A percentile compares a stretch with the other conserved stretches of the same genome.
These are phyloP conservation scores for Opisthograptis luteolata DNA, from an alignment of 2,888 invertebrate genomes.

Conservation along the genomic window DNA sequence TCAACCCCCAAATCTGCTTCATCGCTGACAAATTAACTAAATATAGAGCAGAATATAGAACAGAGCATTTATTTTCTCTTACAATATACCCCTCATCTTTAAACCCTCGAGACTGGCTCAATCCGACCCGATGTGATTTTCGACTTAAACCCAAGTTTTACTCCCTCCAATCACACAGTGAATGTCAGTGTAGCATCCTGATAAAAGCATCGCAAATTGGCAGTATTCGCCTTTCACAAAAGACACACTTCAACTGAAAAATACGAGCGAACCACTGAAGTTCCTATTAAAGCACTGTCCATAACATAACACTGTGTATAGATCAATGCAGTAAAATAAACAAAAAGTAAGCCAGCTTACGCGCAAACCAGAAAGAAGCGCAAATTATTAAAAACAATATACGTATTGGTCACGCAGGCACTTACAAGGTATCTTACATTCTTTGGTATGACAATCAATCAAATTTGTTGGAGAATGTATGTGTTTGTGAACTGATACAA, in stretches of 20 bases:
- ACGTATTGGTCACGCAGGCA: too few relatives aligned
- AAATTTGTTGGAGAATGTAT: too few relatives aligned
- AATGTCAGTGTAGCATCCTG: slow-evolving; percentile 4
- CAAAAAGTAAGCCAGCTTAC: too few relatives aligned
- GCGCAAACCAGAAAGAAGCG: too few relatives aligned
- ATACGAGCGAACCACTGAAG: not conserved
- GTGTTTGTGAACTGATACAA: too few relatives aligned
- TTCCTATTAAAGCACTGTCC: not conserved
- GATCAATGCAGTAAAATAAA: too few relatives aligned
- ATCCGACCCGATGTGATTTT: slow-evolving; percentile 54
- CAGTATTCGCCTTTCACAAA: not conserved
- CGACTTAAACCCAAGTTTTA: slow-evolving; percentile 52
- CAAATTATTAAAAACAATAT: too few relatives aligned
- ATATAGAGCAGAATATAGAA: slow-evolving; percentile 21
- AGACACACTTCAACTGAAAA: not conserved
- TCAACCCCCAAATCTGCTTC: not conserved
- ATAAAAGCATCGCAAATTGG: slow-evolving; percentile 5
- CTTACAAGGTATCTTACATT: too few relatives aligned
- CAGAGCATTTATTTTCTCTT: slow-evolving; percentile 27
- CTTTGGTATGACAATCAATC: too few relatives aligned
- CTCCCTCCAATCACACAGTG: slow-evolving; percentile 18
- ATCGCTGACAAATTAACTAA: slow-evolving; percentile 29
- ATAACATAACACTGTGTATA: too few relatives aligned
- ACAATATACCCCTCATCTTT: slow-evolving; percentile 44
- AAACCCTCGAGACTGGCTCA: slow-evolving; percentile 48